Evolutionary conservation across 1,140 invertebrate species (phyloP).

Genomic region (Ectropis grisescens): DNA sequence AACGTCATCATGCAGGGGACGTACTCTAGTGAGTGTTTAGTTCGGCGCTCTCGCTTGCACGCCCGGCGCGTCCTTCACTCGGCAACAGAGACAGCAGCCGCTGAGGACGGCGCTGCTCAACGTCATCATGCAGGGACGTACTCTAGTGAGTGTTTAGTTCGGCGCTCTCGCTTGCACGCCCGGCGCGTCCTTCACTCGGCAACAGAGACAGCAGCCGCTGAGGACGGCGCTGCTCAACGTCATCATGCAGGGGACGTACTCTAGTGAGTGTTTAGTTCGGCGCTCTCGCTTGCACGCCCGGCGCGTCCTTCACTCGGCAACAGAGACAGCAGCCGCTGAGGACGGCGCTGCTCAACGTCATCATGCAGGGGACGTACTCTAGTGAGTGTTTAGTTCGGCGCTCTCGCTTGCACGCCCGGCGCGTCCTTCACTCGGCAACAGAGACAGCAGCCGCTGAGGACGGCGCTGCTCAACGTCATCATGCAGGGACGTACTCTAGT

Average conservation of each 20-base stretch:
- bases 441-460: conserved; percentile 36
- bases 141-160: conserved; percentile 44
- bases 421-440: conserved; percentile 50
- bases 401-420: too few relatives aligned
- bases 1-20: conserved; percentile 54
- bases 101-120: conserved; percentile 40
- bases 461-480: conserved; percentile 37
- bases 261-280: conserved; percentile 48
- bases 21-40: conserved; percentile 38
- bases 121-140: conserved; percentile 51
- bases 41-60: conserved; percentile 21
- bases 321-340: conserved; percentile 43
- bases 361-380: conserved; percentile 51
- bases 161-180: too few relatives aligned
- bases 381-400: too few relatives aligned
- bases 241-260: conserved; percentile 51
- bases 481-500: conserved; percentile 55
- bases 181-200: conserved; percentile 47
- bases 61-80: conserved; percentile 46
- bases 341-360: conserved; percentile 35
- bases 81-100: conserved; percentile 43
- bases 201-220: conserved; percentile 41
- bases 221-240: conserved; percentile 37
- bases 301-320: conserved; percentile 47
- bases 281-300: conserved; percentile 44